Conservation (phyloP, 2,888 invertebrate species). For the Lottia gigantea region DNA sequence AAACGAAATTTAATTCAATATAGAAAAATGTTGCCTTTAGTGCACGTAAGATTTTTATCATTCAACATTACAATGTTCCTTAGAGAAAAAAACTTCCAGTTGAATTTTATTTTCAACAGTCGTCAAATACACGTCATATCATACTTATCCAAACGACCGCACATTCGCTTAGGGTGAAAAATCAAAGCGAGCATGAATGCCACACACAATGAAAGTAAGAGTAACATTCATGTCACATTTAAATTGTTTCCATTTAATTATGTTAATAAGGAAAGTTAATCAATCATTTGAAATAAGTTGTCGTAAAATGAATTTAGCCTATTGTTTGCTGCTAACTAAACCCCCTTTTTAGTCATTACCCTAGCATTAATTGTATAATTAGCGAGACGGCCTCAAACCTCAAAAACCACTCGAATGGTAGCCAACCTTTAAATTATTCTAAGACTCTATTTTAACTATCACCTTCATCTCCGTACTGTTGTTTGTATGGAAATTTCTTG, state of each 20-base stretch:
- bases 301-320: not conserved
- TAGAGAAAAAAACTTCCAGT: too few species aligned
- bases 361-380: constrained; percentile 1
- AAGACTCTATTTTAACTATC: not conserved
- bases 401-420: constrained; percentile 4
- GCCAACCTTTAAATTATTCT: constrained; percentile 7
- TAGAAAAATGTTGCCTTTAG: too few species aligned
- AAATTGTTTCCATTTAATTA: constrained; percentile 1
- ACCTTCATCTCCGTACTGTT: not conserved
- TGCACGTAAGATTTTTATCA: too few species aligned
- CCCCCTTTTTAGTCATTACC: constrained; percentile 8
- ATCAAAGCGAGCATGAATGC: too few species aligned
- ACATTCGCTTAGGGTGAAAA: too few species aligned
- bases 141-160: too few species aligned
- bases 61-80: too few species aligned
- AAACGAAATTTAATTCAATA: too few species aligned
- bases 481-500: constrained; percentile 11
- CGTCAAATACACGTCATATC: too few species aligned
- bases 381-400: constrained; percentile 3
- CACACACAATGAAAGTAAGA: too few species aligned
- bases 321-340: constrained; percentile 2
- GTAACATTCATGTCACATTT: too few species aligned
- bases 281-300: not conserved
- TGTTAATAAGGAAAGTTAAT: not conserved
- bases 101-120: too few species aligned